Evolutionary conservation across 2,888 invertebrate genomes (phyloP).

Genomic region (Cartodere bifasciata): DNA sequence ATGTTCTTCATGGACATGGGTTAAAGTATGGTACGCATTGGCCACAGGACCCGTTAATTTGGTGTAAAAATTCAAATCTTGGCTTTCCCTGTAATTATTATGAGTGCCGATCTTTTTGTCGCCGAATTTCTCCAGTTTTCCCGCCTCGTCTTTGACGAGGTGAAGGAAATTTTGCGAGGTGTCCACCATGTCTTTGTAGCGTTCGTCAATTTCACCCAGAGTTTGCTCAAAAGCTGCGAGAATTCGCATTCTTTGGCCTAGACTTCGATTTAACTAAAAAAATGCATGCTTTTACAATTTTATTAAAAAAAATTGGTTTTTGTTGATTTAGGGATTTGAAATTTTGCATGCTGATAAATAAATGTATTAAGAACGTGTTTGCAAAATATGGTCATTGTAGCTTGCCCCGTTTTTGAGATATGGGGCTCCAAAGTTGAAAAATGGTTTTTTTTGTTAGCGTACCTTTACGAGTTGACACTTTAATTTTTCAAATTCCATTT

Average conservation of each 20-base stretch:
- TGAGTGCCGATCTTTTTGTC: slow-evolving; percentile 11
- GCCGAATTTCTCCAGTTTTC: slow-evolving; percentile 6
- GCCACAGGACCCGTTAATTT: too few relatives aligned
- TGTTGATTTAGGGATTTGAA: too few relatives aligned
- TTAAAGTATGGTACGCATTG: too few relatives aligned
- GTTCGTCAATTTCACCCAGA: slow-evolving; percentile 9
- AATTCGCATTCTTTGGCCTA: slow-evolving; percentile 7
- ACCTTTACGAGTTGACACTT: slow-evolving; percentile 10
- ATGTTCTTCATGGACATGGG: not conserved
- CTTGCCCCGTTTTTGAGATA: too few relatives aligned
- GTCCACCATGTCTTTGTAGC: slow-evolving; percentile 8
- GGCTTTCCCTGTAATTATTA: slow-evolving; percentile 4
- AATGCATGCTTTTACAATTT: not conserved
- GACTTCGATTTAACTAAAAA: slow-evolving; percentile 11
- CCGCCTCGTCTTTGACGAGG: slow-evolving; percentile 1
- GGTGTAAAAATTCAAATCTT: slow-evolving; percentile 5
- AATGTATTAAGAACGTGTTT: too few relatives aligned
- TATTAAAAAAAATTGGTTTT: not conserved
- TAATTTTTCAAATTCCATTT: slow-evolving; percentile 9
- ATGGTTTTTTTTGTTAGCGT: slow-evolving; percentile 1
- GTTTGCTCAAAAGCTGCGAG: slow-evolving; percentile 9
- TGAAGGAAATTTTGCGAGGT: slow-evolving; percentile 5
- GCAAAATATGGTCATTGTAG: too few relatives aligned
- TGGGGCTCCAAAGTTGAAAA: too few relatives aligned
- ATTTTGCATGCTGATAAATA: too few relatives aligned